Percentiles rank a stretch among this genome's conserved stretches.
These are phyloP conservation scores for Lutjanus campechanus DNA, from an alignment of 2,797 vertebrate genomes.

Conservation along the genomic window DNA sequence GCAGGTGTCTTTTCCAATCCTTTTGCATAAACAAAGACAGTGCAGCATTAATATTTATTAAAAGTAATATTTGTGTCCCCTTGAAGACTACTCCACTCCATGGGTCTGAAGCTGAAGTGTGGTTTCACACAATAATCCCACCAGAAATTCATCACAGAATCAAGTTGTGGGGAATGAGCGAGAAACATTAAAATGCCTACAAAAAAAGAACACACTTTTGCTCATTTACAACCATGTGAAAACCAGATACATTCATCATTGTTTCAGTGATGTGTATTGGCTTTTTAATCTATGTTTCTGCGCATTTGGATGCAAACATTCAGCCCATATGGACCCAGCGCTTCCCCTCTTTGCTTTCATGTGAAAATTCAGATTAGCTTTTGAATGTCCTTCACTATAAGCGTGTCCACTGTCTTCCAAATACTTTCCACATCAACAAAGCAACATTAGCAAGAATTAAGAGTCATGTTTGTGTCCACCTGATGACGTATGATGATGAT, in stretches of 20 bases:
- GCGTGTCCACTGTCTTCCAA: constrained; percentile 18
- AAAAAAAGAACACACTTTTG: background rate
- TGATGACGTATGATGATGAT: no score
- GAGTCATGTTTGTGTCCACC: no score
- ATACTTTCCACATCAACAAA: constrained; percentile 41
- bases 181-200: constrained; percentile 23
- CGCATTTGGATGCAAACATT: background rate
- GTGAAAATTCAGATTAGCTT: background rate
- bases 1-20: no score
- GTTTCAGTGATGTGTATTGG: background rate
- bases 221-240: constrained; percentile 10
- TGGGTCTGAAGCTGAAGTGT: constrained; percentile 23
- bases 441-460: constrained; percentile 29
- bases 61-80: no score
- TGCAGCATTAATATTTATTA: no score
- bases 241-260: constrained; percentile 19
- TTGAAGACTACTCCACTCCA: no score
- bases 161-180: constrained; percentile 21
- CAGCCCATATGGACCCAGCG: background rate
- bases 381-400: background rate
- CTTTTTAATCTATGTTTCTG: background rate
- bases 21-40: no score
- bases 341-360: background rate
- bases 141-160: constrained; percentile 42
- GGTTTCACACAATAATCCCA: constrained; percentile 34